Conservation (phyloP, 2,888 invertebrate species). For the Oligia latruncula region DNA sequence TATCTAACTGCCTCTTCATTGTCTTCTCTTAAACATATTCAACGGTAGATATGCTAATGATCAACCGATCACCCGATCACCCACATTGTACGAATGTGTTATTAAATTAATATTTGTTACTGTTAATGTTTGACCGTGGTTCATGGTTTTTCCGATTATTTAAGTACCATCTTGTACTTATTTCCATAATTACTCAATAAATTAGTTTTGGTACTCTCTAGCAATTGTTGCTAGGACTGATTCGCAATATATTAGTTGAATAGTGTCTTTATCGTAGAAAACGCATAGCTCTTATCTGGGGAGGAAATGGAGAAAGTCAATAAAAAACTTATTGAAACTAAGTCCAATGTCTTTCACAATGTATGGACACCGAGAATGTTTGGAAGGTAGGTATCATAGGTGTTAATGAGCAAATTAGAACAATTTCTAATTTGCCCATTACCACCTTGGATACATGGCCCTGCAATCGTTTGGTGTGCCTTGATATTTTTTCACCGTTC, state of each 20-base stretch:
- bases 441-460: conserved; percentile 66
- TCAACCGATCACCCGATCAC: conserved; percentile 70
- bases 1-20: conserved; percentile 72
- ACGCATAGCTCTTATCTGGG: background rate
- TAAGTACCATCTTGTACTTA: conserved; percentile 40
- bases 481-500: conserved; percentile 76
- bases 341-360: conserved; percentile 22
- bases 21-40: conserved; percentile 73
- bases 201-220: conserved; percentile 1
- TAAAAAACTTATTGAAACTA: background rate
- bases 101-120: conserved; percentile 57
- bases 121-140: conserved; percentile 56
- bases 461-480: conserved; percentile 68
- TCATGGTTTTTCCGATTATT: conserved; percentile 38
- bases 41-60: conserved; percentile 76
- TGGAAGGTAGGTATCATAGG: background rate
- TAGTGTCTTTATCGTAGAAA: background rate
- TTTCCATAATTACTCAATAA: conserved; percentile 49
- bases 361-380: background rate
- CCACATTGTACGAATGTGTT: conserved; percentile 63
- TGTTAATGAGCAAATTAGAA: conserved; percentile 36
- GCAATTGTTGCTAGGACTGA: background rate
- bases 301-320: background rate
- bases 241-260: background rate
- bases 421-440: conserved; percentile 72